phyloP scores from a whole-genome alignment of 2,113 vertebrate species.

The Psettodes erumei region DNA sequence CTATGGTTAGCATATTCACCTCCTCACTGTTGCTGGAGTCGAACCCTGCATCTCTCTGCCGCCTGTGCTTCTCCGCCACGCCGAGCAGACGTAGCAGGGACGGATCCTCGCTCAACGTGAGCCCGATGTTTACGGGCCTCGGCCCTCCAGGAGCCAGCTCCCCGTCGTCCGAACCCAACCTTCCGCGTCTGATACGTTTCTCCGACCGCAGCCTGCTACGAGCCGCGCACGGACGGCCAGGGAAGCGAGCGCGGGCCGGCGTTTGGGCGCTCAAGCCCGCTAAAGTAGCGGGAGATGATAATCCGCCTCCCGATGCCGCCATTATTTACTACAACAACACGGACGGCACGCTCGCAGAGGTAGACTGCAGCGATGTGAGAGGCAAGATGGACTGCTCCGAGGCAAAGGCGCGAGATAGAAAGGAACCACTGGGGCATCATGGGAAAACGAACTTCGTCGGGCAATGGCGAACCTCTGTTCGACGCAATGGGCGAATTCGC shows the following conservation, averaged over 20 bases:
- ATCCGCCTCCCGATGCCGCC: slow-evolving; percentile 89
- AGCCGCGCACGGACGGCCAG: slow-evolving; percentile 83
- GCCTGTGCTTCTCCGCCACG: slow-evolving; percentile 83
- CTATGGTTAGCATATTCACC: slow-evolving; percentile 68
- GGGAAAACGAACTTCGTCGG: slow-evolving; percentile 74
- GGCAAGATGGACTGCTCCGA: slow-evolving; percentile 80
- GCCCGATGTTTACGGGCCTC: slow-evolving; percentile 85
- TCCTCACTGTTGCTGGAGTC: slow-evolving; percentile 83
- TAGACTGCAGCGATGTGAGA: slow-evolving; percentile 62
- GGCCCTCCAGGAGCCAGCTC: slow-evolving; percentile 77
- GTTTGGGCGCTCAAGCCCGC: slow-evolving; percentile 63
- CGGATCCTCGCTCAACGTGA: slow-evolving; percentile 85
- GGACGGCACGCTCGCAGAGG: slow-evolving; percentile 58
- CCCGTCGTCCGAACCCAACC: slow-evolving; percentile 73
- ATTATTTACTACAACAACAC: slow-evolving; percentile 88
- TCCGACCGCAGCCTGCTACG: slow-evolving; percentile 78
- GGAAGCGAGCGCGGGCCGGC: slow-evolving; percentile 87
- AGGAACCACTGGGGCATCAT: slow-evolving; percentile 71
- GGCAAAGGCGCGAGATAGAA: slow-evolving; percentile 85
- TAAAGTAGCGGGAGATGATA: slow-evolving; percentile 82
- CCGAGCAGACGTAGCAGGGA: slow-evolving; percentile 84
- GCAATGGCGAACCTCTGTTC: not conserved
- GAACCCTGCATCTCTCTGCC: slow-evolving; percentile 84
- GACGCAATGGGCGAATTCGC: not conserved
- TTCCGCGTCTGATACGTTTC: slow-evolving; percentile 79